These are phyloP conservation scores for Tenthredo notha DNA, from an alignment of 2,888 invertebrate genomes.

Conservation along the genomic window DNA sequence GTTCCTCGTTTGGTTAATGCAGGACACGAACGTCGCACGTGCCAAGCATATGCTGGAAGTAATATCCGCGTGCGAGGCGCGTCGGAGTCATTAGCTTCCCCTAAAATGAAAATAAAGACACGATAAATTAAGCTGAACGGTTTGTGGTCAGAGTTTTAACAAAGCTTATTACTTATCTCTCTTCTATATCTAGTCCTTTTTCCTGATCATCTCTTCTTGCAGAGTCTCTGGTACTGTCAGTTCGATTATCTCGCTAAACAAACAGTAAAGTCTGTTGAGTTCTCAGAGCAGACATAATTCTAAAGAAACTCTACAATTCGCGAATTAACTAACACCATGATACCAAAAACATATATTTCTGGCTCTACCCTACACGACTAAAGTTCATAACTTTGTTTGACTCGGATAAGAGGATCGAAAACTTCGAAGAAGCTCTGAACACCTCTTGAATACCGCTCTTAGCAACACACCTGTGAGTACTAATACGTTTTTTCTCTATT, in stretches of 20 bases:
- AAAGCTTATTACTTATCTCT: not conserved
- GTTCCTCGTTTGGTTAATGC: constrained; percentile 25
- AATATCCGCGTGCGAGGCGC: constrained; percentile 37
- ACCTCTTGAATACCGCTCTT: not conserved
- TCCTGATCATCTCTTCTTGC: not conserved
- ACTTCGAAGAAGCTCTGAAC: not conserved
- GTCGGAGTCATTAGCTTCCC: constrained; percentile 49
- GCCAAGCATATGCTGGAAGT: constrained; percentile 49
- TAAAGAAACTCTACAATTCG: not conserved
- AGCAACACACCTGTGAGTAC: not conserved
- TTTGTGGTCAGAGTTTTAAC: constrained; percentile 40
- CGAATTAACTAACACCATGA: constrained; percentile 19
- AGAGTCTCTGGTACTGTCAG: constrained; percentile 21
- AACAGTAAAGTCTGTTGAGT: not conserved
- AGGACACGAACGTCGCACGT: constrained; percentile 50
- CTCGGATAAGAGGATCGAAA: not conserved
- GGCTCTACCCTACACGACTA: not conserved
- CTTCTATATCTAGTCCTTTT: not conserved
- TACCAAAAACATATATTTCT: not conserved
- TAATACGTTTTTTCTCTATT: not conserved
- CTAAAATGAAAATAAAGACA: constrained; percentile 46
- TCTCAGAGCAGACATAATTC: not conserved
- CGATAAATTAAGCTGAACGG: constrained; percentile 47
- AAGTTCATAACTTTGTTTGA: not conserved
- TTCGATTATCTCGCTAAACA: constrained; percentile 28